These are phyloP conservation scores for Brienomyrus brachyistius DNA, from an alignment of 2,113 vertebrate genomes.

Conservation along the genomic window DNA sequence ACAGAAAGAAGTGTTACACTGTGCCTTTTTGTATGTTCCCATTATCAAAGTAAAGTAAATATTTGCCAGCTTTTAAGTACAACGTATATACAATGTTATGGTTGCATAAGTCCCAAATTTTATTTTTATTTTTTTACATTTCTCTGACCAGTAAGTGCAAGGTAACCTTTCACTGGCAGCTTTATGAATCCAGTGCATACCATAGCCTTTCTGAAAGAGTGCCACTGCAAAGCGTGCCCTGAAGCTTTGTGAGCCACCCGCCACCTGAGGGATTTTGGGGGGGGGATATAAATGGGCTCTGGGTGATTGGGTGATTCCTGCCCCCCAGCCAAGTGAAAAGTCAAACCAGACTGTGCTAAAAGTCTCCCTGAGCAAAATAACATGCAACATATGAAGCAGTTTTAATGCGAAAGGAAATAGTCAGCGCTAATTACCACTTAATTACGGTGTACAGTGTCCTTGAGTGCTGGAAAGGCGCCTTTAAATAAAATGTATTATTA, in stretches of 20 bases:
- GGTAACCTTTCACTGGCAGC: not conserved
- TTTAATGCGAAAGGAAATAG: not conserved
- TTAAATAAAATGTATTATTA: too few relatives aligned
- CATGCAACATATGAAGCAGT: not conserved
- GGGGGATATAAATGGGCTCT: not conserved
- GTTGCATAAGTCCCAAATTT: not conserved
- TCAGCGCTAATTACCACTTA: too few relatives aligned
- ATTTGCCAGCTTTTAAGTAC: not conserved
- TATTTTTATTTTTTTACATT: not conserved
- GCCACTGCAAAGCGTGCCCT: not conserved
- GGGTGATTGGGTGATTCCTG: not conserved
- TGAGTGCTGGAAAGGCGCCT: too few relatives aligned
- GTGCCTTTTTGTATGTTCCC: not conserved
- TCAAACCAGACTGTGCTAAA: not conserved
- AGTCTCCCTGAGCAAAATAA: not conserved
- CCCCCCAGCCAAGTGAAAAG: not conserved
- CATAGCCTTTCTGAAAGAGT: not conserved
- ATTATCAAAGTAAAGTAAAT: not conserved
- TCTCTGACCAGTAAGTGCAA: not conserved
- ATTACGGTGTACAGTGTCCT: too few relatives aligned
- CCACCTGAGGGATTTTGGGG: not conserved
- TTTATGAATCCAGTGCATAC: not conserved
- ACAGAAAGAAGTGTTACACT: not conserved
- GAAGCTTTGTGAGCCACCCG: not conserved
- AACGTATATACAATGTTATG: not conserved